Percentiles rank a stretch among this genome's conserved stretches.
Conservation (phyloP, 2,888 invertebrate species). For the Platycnemis pennipes region DNA sequence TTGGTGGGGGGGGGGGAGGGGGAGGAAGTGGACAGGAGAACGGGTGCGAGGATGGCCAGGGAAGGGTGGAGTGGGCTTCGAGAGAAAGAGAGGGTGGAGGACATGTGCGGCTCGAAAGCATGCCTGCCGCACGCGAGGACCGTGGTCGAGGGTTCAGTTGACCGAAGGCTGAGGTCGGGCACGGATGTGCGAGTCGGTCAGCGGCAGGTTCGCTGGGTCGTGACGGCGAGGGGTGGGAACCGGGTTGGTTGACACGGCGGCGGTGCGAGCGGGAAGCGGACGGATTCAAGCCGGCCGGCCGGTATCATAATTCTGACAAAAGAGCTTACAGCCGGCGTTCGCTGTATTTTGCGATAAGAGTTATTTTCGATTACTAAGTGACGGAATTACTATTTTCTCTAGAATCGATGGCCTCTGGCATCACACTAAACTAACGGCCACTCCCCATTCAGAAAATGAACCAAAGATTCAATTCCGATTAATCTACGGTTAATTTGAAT, state of each 20-base stretch:
- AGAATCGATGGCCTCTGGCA: too few species aligned
- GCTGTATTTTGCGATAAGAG: too few species aligned
- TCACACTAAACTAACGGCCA: too few species aligned
- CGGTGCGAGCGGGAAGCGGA: background rate
- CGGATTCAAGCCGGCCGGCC: background rate
- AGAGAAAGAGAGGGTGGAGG: background rate
- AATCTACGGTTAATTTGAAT: too few species aligned
- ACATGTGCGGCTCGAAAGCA: background rate
- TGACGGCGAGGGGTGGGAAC: background rate
- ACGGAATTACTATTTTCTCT: too few species aligned
- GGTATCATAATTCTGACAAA: background rate
- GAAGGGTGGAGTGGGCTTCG: background rate
- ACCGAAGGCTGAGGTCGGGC: background rate
- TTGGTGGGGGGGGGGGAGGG: background rate
- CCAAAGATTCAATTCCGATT: too few species aligned
- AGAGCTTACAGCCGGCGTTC: background rate
- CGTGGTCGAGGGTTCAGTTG: background rate
- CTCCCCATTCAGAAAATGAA: too few species aligned
- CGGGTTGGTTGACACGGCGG: background rate
- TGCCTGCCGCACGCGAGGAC: background rate
- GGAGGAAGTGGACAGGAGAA: background rate
- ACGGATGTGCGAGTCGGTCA: background rate
- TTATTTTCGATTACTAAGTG: too few species aligned
- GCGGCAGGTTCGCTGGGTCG: background rate
- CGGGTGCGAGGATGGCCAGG: background rate